A percentile compares a stretch with the other conserved stretches of the same genome.
These are phyloP conservation scores for Melangyna quadrimaculata DNA, from an alignment of 2,888 invertebrate species.

Conservation along the genomic window DNA sequence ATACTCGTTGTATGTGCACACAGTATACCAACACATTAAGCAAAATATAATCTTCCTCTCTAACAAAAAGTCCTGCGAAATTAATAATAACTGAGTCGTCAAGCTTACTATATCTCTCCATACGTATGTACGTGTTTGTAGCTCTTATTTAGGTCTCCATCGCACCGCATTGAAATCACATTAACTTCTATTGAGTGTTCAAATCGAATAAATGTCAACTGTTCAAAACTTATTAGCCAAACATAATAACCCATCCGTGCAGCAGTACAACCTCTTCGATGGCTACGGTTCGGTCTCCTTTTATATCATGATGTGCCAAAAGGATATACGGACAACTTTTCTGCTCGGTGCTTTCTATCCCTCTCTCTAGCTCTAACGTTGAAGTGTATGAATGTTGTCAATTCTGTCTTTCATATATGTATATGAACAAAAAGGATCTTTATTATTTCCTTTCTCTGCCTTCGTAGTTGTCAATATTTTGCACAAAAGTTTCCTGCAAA, in stretches of 20 bases:
- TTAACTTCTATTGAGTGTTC: slow-evolving; percentile 70
- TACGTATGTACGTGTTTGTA: background rate
- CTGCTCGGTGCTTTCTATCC: background rate
- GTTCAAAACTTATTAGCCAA: slow-evolving; percentile 56
- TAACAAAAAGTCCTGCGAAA: slow-evolving; percentile 35
- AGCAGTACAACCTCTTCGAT: background rate
- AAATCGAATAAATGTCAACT: slow-evolving; percentile 71
- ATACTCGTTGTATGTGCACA: background rate
- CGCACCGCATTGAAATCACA: slow-evolving; percentile 67
- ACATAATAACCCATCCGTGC: slow-evolving; percentile 40
- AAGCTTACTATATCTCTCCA: background rate
- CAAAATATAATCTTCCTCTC: slow-evolving; percentile 38
- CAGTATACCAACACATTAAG: background rate
- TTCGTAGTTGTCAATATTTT: slow-evolving; percentile 71
- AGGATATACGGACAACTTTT: slow-evolving; percentile 59
- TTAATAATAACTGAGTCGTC: slow-evolving; percentile 54
- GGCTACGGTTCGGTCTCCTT: background rate
- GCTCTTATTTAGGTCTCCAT: background rate
- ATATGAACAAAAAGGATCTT: slow-evolving; percentile 43
- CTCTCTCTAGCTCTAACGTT: background rate
- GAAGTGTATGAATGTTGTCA: slow-evolving; percentile 6
- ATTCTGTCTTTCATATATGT: background rate
- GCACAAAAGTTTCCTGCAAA: slow-evolving; percentile 42
- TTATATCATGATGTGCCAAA: slow-evolving; percentile 31
- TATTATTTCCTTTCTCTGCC: slow-evolving; percentile 63